Conservation (phyloP, 2,888 invertebrate genomes). For the Drosophila mettleri region DNA sequence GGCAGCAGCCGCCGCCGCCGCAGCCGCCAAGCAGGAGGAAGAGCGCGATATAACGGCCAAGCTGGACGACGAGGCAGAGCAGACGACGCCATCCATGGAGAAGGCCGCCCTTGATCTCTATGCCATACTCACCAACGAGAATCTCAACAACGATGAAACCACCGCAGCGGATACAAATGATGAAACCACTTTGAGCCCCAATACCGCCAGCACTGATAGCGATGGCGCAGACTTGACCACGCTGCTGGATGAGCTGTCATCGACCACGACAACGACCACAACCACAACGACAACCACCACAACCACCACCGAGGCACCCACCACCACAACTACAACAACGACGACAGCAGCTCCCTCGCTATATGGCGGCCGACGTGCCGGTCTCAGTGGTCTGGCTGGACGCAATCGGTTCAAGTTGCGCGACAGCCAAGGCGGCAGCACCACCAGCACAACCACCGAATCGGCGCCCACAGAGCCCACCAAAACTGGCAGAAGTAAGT, state of each 20-base stretch:
- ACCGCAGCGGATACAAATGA: constrained; percentile 80
- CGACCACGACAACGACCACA: constrained; percentile 86
- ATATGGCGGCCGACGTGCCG: constrained; percentile 76
- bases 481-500: constrained; percentile 82
- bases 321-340: constrained; percentile 85
- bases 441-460: constrained; percentile 86
- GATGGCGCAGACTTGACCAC: constrained; percentile 81
- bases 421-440: constrained; percentile 63
- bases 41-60: constrained; percentile 46
- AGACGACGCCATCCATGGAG: constrained; percentile 89
- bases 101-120: constrained; percentile 93
- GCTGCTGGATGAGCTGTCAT: constrained; percentile 86
- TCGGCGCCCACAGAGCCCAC: constrained; percentile 82
- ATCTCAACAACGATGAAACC: constrained; percentile 86
- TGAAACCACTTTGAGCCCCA: constrained; percentile 80
- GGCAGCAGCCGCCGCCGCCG: constrained; percentile 60
- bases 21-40: constrained; percentile 48
- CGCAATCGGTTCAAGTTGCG: constrained; percentile 84
- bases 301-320: constrained; percentile 85
- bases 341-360: constrained; percentile 80
- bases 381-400: constrained; percentile 72
- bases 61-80: constrained; percentile 68
- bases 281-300: constrained; percentile 86
- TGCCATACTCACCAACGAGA: constrained; percentile 90
- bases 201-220: constrained; percentile 82